Evolutionary conservation across 2,888 invertebrate genomes (phyloP).

Genomic region (Caprella mutica): DNA sequence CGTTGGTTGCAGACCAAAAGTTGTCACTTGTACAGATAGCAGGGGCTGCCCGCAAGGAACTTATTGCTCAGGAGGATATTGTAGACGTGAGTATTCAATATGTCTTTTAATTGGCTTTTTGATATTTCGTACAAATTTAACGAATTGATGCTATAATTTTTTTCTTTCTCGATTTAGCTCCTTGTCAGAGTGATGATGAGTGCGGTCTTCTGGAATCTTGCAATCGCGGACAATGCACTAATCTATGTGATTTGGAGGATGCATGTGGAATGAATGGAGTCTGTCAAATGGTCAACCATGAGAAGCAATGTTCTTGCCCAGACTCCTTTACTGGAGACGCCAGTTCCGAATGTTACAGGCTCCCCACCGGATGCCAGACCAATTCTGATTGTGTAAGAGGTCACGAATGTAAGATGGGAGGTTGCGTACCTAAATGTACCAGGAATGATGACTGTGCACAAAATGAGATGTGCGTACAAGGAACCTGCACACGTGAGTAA

Average conservation of each 20-base stretch:
- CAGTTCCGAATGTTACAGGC: conserved; percentile 45
- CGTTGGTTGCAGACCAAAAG: conserved; percentile 36
- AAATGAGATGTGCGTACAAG: conserved; percentile 75
- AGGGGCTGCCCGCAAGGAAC: conserved; percentile 64
- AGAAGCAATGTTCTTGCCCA: conserved; percentile 83
- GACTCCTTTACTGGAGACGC: conserved; percentile 81
- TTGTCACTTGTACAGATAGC: conserved; percentile 66
- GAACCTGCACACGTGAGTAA: conserved; percentile 63
- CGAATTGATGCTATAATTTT: no score
- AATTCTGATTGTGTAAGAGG: conserved; percentile 48
- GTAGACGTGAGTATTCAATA: conserved; percentile 55
- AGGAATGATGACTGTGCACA: conserved; percentile 71
- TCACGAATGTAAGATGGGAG: conserved; percentile 63
- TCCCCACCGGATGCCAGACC: conserved; percentile 32
- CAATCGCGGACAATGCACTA: conserved; percentile 36
- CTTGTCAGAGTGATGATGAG: conserved; percentile 37
- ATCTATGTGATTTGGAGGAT: conserved; percentile 31
- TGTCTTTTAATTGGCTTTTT: background rate
- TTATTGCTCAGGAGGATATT: conserved; percentile 72
- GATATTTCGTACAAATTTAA: no score
- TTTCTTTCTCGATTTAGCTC: conserved; percentile 36
- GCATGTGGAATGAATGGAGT: conserved; percentile 79
- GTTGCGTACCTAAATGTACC: conserved; percentile 65
- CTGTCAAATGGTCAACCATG: conserved; percentile 82
- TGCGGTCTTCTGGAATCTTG: conserved; percentile 37